Evolutionary conservation across 2,113 vertebrate species (phyloP).

Genomic region (Otus sunia): DNA sequence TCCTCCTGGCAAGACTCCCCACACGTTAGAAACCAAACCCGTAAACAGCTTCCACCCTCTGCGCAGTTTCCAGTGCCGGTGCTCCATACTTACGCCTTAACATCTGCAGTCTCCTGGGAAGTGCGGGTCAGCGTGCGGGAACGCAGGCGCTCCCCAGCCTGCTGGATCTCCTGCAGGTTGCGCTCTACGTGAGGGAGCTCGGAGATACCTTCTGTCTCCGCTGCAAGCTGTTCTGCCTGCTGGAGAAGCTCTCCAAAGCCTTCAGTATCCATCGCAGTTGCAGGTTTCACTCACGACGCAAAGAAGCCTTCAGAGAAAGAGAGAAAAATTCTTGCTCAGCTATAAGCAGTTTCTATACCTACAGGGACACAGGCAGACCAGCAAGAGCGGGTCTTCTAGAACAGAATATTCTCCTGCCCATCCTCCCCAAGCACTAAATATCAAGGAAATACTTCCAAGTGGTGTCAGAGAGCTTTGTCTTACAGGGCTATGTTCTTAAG

Average conservation of each 20-base stretch:
- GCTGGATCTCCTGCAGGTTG: conserved; percentile 96
- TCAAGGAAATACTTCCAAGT: neutral
- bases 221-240: conserved; percentile 96
- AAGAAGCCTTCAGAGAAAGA: neutral
- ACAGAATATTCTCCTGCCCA: neutral
- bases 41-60: fast-evolving
- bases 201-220: conserved; percentile 93
- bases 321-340: neutral
- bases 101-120: conserved; percentile 93
- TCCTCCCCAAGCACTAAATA: neutral
- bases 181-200: conserved; percentile 94
- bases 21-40: fast-evolving
- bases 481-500: neutral
- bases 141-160: conserved; percentile 91
- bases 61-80: fast-evolving
- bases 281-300: neutral
- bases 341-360: neutral
- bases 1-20: neutral
- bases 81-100: conserved; percentile 90
- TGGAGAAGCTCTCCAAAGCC: conserved; percentile 96
- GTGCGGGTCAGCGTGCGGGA: conserved; percentile 93
- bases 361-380: neutral
- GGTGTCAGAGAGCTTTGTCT: neutral
- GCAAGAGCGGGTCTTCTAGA: neutral
- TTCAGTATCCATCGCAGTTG: conserved; percentile 85